These are phyloP conservation scores for Andrena camellia DNA, from an alignment of 2,888 invertebrate genomes.

Conservation along the genomic window DNA sequence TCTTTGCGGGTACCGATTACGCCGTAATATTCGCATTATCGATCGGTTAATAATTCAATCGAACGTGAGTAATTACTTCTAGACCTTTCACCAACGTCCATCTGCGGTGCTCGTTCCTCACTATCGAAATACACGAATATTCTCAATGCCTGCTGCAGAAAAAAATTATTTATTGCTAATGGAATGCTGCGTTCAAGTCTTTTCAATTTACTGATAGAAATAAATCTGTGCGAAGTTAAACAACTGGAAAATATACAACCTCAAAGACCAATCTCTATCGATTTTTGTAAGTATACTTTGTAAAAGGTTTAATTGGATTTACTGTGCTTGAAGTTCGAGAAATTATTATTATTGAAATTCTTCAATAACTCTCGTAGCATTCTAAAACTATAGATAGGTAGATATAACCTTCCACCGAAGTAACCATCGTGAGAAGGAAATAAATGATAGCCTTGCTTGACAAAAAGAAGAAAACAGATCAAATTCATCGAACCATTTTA, in stretches of 20 bases:
- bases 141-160: constrained; percentile 4
- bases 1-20: constrained; percentile 72
- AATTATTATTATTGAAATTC: too few species aligned
- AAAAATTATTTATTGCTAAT: constrained; percentile 21
- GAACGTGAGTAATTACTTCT: constrained; percentile 74
- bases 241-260: constrained; percentile 12
- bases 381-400: neutral
- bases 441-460: constrained; percentile 29
- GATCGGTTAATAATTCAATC: constrained; percentile 81
- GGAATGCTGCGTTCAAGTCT: neutral
- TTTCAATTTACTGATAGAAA: constrained; percentile 11
- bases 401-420: neutral
- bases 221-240: neutral
- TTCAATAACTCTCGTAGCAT: too few species aligned
- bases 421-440: neutral
- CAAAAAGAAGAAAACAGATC: constrained; percentile 38
- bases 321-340: too few species aligned
- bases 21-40: constrained; percentile 69
- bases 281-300: too few species aligned
- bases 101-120: constrained; percentile 3
- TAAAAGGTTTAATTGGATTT: too few species aligned
- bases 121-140: constrained; percentile 35
- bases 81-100: constrained; percentile 42
- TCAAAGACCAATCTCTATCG: too few species aligned
- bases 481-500: constrained; percentile 50